These are phyloP conservation scores for Drosophila austrosaltans DNA, from an alignment of 2,888 invertebrate species.

Conservation along the genomic window DNA sequence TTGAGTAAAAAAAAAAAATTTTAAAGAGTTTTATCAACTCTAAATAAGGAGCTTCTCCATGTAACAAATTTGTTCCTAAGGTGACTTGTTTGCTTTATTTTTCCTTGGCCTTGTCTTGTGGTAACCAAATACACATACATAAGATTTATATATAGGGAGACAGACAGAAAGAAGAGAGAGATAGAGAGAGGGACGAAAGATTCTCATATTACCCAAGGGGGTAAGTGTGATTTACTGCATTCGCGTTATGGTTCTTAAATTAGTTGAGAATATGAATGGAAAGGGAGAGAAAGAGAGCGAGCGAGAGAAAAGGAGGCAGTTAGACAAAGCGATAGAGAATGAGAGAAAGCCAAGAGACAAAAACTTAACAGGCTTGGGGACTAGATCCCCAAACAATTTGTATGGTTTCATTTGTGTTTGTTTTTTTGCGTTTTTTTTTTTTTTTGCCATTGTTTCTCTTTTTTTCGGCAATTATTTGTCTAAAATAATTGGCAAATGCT, in stretches of 20 bases:
- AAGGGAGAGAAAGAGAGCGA: not conserved
- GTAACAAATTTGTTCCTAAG: no score
- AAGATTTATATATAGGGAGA: slow-evolving; percentile 55
- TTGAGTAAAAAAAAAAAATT: no score
- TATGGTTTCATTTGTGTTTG: slow-evolving; percentile 25
- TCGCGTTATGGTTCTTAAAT: slow-evolving; percentile 65
- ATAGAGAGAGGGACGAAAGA: not conserved
- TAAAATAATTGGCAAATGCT: slow-evolving; percentile 74
- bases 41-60: no score
- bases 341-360: slow-evolving; percentile 35
- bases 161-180: slow-evolving; percentile 17
- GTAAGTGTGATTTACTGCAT: slow-evolving; percentile 57
- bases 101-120: no score
- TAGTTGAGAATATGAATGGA: slow-evolving; percentile 51
- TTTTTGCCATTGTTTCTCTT: slow-evolving; percentile 10
- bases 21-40: no score
- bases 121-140: slow-evolving; percentile 21
- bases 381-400: slow-evolving; percentile 72
- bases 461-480: slow-evolving; percentile 71
- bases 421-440: slow-evolving; percentile 3
- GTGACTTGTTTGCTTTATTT: no score
- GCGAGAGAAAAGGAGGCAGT: not conserved
- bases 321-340: no score
- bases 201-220: slow-evolving; percentile 56
- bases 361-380: slow-evolving; percentile 64